Base-by-base conservation (phyloP, 2,113 vertebrate species). In the Hypocryptadius cinnamomeus region DNA sequence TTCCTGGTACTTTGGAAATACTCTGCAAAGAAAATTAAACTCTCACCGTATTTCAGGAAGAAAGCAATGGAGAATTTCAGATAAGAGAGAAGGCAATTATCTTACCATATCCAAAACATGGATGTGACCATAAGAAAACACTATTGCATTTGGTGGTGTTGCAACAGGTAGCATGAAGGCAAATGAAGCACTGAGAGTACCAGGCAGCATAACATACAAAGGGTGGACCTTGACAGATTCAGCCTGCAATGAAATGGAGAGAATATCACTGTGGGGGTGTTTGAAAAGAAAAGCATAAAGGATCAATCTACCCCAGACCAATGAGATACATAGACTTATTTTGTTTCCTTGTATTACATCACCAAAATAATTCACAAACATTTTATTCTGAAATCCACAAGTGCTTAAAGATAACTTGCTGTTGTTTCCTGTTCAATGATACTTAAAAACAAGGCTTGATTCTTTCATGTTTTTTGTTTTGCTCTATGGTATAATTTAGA, bases 91-190 rank as follows among this genome's bases (percentile, higher is more conserved):
- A 81, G 25, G 70, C 23, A 87, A 72, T 70, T 53, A 56, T 89
- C 98, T 98, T 97, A 99, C 99, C 99, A 99, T 99, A 97, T 99
- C 99, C 39, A 97, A 84, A 83, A 99, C 98, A 71, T 94, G 98
- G 94, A 99, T 98, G 94, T 98, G 98, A 79, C 99, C 99, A 0
- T 99, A 99, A 37, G 99, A 98, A 96, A 99, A 99, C 77, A 98
- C 99, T 14, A 99, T 99, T 25, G 99, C 98, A 4, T 99, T 99
- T 19, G 99, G 99, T 0, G 99, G 99, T 4, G 99, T 99, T 50
- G 99, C 99, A 64, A 99, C 99, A 12, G 99, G 99, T 35, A 99
- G 92, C 99, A 99, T 99, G 97, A 99, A 99, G 86, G 99, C 99
- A 57, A 99, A 99, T 8, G 99, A 99, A 5, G 99, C 97, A 25